These are phyloP conservation scores for Scylla paramamosain DNA, from an alignment of 1,140 invertebrate species.

Conservation along the genomic window DNA sequence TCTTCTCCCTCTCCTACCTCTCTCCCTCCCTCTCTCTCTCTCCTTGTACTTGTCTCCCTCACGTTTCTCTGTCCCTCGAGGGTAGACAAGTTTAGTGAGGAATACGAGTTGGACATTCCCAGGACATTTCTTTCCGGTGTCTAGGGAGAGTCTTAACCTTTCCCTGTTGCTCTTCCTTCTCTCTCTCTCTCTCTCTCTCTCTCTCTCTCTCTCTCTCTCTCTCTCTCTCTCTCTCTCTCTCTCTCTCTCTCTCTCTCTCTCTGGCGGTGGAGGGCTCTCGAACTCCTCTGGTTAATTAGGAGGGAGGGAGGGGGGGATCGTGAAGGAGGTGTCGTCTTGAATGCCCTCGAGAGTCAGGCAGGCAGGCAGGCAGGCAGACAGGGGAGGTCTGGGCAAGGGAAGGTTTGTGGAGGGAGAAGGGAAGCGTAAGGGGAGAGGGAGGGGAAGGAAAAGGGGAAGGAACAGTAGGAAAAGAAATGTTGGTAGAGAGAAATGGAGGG, in stretches of 20 bases:
- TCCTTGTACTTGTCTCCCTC: too few species aligned
- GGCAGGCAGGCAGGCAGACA: background rate
- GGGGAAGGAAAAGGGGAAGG: background rate
- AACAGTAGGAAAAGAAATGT: background rate
- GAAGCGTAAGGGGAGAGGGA: background rate
- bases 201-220: constrained; percentile 12
- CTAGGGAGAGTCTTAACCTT: too few species aligned
- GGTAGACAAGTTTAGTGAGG: too few species aligned
- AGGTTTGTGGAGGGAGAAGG: background rate
- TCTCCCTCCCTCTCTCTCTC: too few species aligned
- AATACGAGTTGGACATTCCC: too few species aligned
- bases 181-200: constrained; percentile 2
- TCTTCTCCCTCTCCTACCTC: too few species aligned
- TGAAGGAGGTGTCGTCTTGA: background rate
- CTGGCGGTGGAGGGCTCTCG: background rate
- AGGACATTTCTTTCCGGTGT: too few species aligned
- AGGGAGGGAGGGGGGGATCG: background rate
- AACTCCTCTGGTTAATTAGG: constrained; percentile 10
- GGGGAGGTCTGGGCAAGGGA: background rate
- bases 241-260: constrained; percentile 1
- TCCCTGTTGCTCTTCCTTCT: background rate
- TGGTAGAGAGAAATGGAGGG: background rate
- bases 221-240: constrained; percentile 8
- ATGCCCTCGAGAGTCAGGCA: background rate
- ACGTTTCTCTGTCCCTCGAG: too few species aligned